Base-by-base conservation (phyloP, 2,797 vertebrate genomes). In the Epinephelus malabaricus region DNA sequence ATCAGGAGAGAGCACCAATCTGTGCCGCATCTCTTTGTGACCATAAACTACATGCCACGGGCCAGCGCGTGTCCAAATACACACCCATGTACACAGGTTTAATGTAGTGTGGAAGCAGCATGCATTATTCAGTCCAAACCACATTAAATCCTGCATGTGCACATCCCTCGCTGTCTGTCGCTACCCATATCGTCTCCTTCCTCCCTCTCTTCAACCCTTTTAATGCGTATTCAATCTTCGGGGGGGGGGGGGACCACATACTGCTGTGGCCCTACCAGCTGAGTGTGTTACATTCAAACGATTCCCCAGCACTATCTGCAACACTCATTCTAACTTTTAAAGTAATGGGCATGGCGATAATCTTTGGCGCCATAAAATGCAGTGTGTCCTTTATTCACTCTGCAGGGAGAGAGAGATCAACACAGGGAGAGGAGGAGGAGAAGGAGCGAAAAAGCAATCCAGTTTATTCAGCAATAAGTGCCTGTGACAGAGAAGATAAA, bases 81-180 rank as follows among this genome's bases (percentile, higher is more conserved):
- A 47, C 18, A 23, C 17, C 45, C 25, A 58, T 38, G 38, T 67
- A 71, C 51, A 56, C 34, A 46, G n/a, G 17, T 19, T 62, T 72
- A 61, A 85, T 83, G 67, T 17, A 68, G 76, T 55, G 50, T 81
- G 72, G 73, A 86, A 54, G 81, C 66, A 76, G 76, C 49, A 23
- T 88, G 59, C 78, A 85, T 90, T 82, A 90, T 84, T 88, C 66
- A 79, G 82, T 90, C 80, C 78, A 79, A 90, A 79, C 15, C 76
- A 87, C 78, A 89, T 91, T 89, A 87, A 79, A 55, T 40, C 69
- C 60, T 67, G 56, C 14, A 17, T 65, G 38, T 21, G 38, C 75
- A 53, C 62, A 65, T 69, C 47, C 73, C 64, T 51, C 51, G 23
- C 40, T 34, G 6, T 58, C 55, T 49, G 8, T 45, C 74, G 49